Conservation (phyloP, 2,113 vertebrate genomes). For the Alligator sinensis region DNA sequence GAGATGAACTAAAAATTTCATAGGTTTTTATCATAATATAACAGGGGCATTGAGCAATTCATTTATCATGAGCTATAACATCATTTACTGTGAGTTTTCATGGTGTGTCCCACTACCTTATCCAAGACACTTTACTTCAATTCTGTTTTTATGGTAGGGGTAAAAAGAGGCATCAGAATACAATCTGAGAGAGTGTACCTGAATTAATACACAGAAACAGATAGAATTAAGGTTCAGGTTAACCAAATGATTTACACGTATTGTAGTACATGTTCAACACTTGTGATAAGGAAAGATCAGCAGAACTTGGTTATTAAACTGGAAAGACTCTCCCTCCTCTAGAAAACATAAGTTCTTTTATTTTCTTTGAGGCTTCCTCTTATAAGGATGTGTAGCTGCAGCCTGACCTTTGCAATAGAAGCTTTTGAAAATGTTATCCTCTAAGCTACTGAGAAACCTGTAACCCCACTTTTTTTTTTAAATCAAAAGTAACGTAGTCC, state of each 20-base stretch:
- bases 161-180: not conserved
- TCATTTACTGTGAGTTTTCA: not conserved
- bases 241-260: not conserved
- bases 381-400: not conserved
- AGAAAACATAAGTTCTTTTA: too few species aligned
- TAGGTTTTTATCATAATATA: constrained; percentile 11
- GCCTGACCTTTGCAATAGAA: not conserved
- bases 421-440: not conserved
- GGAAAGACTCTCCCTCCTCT: rapidly evolving
- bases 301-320: not conserved
- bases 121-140: constrained; percentile 7
- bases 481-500: too few species aligned
- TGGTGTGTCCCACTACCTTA: not conserved
- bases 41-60: not conserved
- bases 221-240: too few species aligned
- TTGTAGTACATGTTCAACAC: not conserved
- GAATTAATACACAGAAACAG: not conserved
- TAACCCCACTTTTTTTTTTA: not conserved
- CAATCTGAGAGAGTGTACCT: not conserved
- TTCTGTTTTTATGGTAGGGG: not conserved
- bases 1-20: not conserved
- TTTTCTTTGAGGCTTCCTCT: not conserved
- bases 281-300: not conserved
- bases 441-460: not conserved
- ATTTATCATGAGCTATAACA: not conserved